These are phyloP conservation scores for Cyclophora punctaria DNA, from an alignment of 2,888 invertebrate species.

Conservation along the genomic window DNA sequence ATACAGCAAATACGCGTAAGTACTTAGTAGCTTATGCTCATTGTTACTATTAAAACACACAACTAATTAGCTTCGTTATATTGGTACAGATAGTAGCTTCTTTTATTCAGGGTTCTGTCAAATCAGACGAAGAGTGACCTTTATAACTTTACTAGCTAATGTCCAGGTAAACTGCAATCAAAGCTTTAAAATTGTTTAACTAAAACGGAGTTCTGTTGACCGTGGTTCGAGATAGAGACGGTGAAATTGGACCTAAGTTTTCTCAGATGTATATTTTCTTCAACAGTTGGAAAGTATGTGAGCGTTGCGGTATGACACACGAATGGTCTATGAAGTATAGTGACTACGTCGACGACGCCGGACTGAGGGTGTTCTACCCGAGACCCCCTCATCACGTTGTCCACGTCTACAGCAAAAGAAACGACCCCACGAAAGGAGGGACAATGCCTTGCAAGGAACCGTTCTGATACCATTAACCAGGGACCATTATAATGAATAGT, in stretches of 20 bases:
- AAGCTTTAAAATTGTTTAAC: too few relatives aligned
- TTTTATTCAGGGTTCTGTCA: too few relatives aligned
- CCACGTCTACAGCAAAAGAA: slow-evolving; percentile 51
- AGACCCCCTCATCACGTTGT: slow-evolving; percentile 62
- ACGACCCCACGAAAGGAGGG: slow-evolving; percentile 23
- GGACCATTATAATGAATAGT: too few relatives aligned
- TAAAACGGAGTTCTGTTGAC: too few relatives aligned
- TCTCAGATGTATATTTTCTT: neutral
- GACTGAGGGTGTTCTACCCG: slow-evolving; percentile 67
- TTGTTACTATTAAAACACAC: too few relatives aligned
- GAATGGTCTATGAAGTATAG: slow-evolving; percentile 68
- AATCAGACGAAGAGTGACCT: neutral
- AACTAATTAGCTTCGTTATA: too few relatives aligned
- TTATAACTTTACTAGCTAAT: too few relatives aligned
- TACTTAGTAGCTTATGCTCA: neutral
- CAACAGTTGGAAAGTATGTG: slow-evolving; percentile 62
- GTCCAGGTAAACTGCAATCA: too few relatives aligned
- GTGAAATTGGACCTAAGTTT: too few relatives aligned
- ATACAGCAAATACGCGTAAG: slow-evolving; percentile 63
- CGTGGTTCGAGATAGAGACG: too few relatives aligned
- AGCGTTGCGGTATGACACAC: slow-evolving; percentile 62
- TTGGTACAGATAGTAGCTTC: too few relatives aligned
- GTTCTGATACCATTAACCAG: too few relatives aligned
- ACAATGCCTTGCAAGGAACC: slow-evolving; percentile 25
- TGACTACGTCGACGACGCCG: slow-evolving; percentile 60